phyloP scores from a whole-genome alignment of 2,113 vertebrate species.

The Caranx ignobilis region DNA sequence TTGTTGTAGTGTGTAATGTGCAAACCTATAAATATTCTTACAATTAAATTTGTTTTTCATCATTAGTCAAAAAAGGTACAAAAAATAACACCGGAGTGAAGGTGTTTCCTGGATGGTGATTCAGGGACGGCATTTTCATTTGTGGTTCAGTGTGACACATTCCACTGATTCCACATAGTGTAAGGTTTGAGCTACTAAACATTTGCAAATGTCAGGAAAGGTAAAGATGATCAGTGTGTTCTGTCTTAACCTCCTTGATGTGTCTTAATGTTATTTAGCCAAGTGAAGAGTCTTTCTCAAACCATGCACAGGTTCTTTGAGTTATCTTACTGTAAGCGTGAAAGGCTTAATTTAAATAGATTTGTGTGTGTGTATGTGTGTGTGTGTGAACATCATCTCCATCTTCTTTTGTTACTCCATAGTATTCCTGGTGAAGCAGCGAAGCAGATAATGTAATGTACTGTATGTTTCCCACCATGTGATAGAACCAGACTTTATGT shows the following conservation, averaged over 20 bases:
- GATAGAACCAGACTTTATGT: constrained; percentile 27
- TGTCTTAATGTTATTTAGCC: background rate
- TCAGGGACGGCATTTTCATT: background rate
- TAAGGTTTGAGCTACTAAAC: background rate
- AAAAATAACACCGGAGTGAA: too few species aligned
- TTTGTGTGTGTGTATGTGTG: too few species aligned
- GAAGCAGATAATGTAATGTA: constrained; percentile 4
- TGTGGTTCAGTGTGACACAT: too few species aligned
- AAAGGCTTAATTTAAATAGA: background rate
- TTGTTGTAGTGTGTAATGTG: background rate
- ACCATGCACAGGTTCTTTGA: background rate
- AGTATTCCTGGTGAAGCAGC: background rate
- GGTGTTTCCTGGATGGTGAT: too few species aligned
- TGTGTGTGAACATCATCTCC: background rate
- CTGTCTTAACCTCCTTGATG: background rate
- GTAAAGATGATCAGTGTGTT: background rate
- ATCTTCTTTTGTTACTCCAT: constrained; percentile 9
- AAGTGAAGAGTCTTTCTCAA: background rate
- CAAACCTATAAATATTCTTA: background rate
- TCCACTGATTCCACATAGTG: background rate
- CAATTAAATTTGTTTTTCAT: too few species aligned
- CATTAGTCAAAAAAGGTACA: too few species aligned
- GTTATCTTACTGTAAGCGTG: background rate
- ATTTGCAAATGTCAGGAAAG: background rate
- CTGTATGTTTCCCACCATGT: background rate